Base-by-base conservation (phyloP, 2,113 vertebrate species). In the Crypturellus undulatus region DNA sequence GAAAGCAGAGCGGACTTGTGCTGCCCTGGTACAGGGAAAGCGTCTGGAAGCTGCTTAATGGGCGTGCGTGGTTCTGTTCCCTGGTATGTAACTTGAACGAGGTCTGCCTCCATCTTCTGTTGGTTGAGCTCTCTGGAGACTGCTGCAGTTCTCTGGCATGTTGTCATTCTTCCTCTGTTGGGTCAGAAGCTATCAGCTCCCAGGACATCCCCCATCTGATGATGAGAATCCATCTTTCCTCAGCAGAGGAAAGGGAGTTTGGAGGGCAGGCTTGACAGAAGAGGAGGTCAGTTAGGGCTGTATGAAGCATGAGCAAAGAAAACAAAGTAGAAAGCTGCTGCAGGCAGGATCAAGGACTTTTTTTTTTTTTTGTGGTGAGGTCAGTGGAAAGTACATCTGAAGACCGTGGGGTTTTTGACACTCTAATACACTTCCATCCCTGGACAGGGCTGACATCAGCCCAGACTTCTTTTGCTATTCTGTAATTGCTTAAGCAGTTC, bases 131-230 rank as follows among this genome's bases (percentile, higher is more conserved):
- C 79, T n/a, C 47, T 10, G 56, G 34, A 51, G 49, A 64, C 21
- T 0, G 1, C 26, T 28, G 51, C 63, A 43, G 6, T 43, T 19
- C n/a, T 68, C 10, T 79, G 49, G 8, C 36, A 3, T 59, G 77
- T 56, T 34, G 9, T 6, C 2, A 1, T 79, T 90, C 45, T 59
- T 69, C 3, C 36, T 94, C 60, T n/a, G 63, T 1, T 58, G 34
- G 15, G 3, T n/a, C 0, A 0, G 15, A 67, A 67, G 28, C 15
- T 76, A 21, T 2, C 1, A 0, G 51, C 17, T 12, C 7, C 6
- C 30, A 40, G 2, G 17, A 24, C 22, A 63, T 24, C 12, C 47
- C 36, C 30, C 36, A 52, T 34, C 36, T n/a, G 19, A 5, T 42
- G 3, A 38, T 32, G 36, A 40, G 49, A 82, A 84, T 70, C 26